These are phyloP conservation scores for Periparus ater DNA, from an alignment of 2,797 vertebrate genomes.

Conservation along the genomic window DNA sequence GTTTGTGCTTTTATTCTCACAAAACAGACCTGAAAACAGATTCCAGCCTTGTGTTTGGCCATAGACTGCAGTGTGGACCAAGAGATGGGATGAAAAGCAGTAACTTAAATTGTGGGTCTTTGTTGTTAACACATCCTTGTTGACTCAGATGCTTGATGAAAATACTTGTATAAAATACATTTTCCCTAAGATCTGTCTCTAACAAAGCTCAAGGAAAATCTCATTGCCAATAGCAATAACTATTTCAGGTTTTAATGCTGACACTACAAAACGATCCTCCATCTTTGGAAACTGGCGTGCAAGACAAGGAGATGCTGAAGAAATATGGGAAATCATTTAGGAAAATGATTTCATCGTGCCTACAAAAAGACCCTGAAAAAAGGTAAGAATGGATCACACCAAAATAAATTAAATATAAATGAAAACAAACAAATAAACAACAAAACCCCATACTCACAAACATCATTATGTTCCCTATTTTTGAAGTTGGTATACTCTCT, in stretches of 20 bases:
- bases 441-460: not conserved
- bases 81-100: not conserved
- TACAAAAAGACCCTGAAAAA: slow-evolving; percentile 99
- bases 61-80: not conserved
- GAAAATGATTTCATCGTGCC: slow-evolving; percentile 96
- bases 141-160: not conserved
- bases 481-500: not conserved
- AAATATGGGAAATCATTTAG: slow-evolving; percentile 96
- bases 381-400: slow-evolving; percentile 76
- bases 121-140: not conserved
- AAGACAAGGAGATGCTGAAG: slow-evolving; percentile 97
- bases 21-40: not conserved
- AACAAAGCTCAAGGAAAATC: not conserved
- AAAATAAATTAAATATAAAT: not conserved
- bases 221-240: slow-evolving; percentile 30
- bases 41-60: not conserved
- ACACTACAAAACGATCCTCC: slow-evolving; percentile 95
- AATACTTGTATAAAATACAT: not conserved
- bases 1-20: not conserved
- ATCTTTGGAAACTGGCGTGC: slow-evolving; percentile 93
- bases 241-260: slow-evolving; percentile 91
- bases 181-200: not conserved
- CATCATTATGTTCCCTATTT: not conserved
- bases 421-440: not conserved
- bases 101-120: not conserved